Evolutionary conservation across 2,888 invertebrate species (phyloP).

Genomic region (Dynastes hyllus): DNA sequence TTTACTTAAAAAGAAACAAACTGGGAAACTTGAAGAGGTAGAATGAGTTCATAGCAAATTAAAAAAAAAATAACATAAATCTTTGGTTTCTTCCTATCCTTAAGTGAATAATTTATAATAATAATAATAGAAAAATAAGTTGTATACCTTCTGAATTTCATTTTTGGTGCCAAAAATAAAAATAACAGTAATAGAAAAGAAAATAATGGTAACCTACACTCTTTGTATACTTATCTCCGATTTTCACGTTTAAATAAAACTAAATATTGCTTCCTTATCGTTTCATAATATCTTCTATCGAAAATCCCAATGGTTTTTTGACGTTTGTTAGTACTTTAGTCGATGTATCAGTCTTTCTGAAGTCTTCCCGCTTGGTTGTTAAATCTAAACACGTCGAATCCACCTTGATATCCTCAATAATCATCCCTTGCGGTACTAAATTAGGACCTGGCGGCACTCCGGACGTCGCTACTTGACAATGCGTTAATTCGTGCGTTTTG

Average conservation of each 20-base stretch:
- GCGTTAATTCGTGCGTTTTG: conserved; percentile 90
- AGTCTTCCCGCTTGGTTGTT: conserved; percentile 57
- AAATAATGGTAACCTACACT: conserved; percentile 7
- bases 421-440: conserved; percentile 45
- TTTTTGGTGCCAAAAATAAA: conserved; percentile 35
- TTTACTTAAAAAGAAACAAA: conserved; percentile 36
- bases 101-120: conserved; percentile 9
- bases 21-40: too few species aligned
- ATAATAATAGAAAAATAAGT: conserved; percentile 20
- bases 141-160: not conserved
- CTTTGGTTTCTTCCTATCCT: conserved; percentile 38
- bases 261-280: conserved; percentile 74
- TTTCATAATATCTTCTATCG: conserved; percentile 92
- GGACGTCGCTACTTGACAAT: conserved; percentile 65
- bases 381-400: conserved; percentile 63
- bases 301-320: conserved; percentile 81
- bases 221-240: not conserved
- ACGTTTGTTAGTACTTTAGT: conserved; percentile 63
- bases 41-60: not conserved
- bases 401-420: conserved; percentile 54
- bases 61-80: conserved; percentile 21
- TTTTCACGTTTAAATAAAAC: conserved; percentile 1
- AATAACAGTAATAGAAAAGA: conserved; percentile 7
- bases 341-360: conserved; percentile 15
- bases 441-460: not conserved